phyloP scores from a whole-genome alignment of 2,888 invertebrate species.

The Oscheius sp. region DNA sequence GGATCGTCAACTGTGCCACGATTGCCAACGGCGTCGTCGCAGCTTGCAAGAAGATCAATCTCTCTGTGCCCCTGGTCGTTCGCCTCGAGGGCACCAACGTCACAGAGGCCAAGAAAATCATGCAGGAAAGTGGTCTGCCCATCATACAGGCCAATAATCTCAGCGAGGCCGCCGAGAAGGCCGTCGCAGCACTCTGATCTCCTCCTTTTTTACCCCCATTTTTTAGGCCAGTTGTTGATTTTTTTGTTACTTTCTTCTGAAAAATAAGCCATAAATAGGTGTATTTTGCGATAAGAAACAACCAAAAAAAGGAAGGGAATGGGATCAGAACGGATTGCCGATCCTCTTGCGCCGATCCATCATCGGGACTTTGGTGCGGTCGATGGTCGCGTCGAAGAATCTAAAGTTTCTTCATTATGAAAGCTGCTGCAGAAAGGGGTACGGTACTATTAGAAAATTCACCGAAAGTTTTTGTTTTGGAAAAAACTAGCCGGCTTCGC shows the following conservation, averaged over 20 bases:
- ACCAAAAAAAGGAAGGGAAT: no score
- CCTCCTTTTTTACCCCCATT: not conserved
- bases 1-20: slow-evolving; percentile 97
- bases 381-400: slow-evolving; percentile 60
- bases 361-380: slow-evolving; percentile 43
- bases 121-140: slow-evolving; percentile 85
- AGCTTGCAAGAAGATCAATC: slow-evolving; percentile 84
- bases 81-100: slow-evolving; percentile 82
- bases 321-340: slow-evolving; percentile 26
- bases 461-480: not conserved
- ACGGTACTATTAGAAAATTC: no score
- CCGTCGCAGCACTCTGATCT: slow-evolving; percentile 77
- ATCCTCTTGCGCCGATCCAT: slow-evolving; percentile 33
- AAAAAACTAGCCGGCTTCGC: no score
- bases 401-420: slow-evolving; percentile 9
- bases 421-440: no score
- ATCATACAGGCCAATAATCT: slow-evolving; percentile 86
- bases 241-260: not conserved
- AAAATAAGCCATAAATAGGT: not conserved
- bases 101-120: slow-evolving; percentile 83
- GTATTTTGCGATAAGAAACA: no score
- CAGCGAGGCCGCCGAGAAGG: slow-evolving; percentile 91
- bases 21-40: slow-evolving; percentile 94
- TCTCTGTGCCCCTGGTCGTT: slow-evolving; percentile 81
- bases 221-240: not conserved